These are phyloP conservation scores for Centrocercus urophasianus DNA, from an alignment of 2,113 vertebrate genomes.

Conservation along the genomic window DNA sequence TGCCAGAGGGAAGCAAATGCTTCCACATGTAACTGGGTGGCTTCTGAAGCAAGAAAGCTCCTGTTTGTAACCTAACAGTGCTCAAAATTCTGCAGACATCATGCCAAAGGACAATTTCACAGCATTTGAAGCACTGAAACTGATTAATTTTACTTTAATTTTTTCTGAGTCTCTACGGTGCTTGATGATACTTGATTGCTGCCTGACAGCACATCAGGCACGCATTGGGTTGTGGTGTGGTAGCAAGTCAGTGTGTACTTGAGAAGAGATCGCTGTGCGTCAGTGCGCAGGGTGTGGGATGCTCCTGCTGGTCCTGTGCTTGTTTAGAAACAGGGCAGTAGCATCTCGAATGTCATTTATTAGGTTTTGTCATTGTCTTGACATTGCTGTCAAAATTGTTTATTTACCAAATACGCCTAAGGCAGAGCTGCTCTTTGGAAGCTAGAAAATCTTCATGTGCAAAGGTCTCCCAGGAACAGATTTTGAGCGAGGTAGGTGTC, in stretches of 20 bases:
- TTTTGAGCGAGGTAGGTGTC: not conserved
- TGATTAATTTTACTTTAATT: not conserved
- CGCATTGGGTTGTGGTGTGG: rapidly evolving
- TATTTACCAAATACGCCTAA: not conserved
- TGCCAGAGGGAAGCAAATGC: not conserved
- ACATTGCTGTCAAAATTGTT: not conserved
- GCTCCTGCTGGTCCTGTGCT: not conserved
- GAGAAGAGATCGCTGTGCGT: not conserved
- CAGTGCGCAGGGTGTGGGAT: rapidly evolving
- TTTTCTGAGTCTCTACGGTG: not conserved
- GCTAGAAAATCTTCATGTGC: not conserved
- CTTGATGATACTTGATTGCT: not conserved
- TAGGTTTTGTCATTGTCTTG: not conserved
- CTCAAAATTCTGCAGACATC: not conserved
- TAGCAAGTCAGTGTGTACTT: not conserved
- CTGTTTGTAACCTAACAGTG: not conserved
- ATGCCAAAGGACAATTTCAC: not conserved
- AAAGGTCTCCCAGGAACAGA: not conserved
- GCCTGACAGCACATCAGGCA: not conserved
- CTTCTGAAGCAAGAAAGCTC: not conserved
- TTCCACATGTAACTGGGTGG: not conserved
- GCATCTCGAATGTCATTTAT: not conserved
- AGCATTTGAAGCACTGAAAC: not conserved
- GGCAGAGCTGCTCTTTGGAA: not conserved
- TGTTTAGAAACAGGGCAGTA: not conserved